phyloP scores from a whole-genome alignment of 2,113 vertebrate species.

The Hemicordylus capensis region DNA sequence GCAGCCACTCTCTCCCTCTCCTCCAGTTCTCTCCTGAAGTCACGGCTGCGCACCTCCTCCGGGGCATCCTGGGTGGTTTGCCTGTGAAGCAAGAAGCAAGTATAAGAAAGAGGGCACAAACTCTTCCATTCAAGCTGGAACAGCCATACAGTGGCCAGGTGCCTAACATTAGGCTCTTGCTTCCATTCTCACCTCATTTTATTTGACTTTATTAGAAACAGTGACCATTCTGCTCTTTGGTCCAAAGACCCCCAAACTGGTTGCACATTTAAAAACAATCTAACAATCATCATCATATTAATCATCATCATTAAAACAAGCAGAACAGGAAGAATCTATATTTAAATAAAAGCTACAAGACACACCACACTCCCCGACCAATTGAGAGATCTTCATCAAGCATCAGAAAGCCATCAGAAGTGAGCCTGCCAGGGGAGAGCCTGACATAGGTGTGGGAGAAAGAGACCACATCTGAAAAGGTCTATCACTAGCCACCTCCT shows the following conservation, averaged over 20 bases:
- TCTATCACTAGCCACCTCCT: too few species aligned
- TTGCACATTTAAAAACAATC: not conserved
- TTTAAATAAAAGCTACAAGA: not conserved
- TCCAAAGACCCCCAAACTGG: too few species aligned
- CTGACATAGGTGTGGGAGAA: too few species aligned
- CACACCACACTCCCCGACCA: too few species aligned
- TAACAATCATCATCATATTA: too few species aligned
- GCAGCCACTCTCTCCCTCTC: conserved; percentile 90
- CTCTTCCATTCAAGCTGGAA: too few species aligned
- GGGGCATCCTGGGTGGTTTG: conserved; percentile 96
- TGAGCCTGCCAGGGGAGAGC: not conserved
- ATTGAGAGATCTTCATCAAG: too few species aligned
- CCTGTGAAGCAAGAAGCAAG: conserved; percentile 63
- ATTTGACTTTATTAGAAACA: not conserved
- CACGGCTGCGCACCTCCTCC: conserved; percentile 93
- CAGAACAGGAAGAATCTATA: not conserved
- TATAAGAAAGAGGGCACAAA: too few species aligned
- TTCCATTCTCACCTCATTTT: not conserved
- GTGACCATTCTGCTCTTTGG: not conserved
- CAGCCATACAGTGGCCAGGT: too few species aligned
- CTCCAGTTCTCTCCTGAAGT: conserved; percentile 96
- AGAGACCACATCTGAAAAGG: not conserved
- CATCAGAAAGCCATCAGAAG: not conserved
- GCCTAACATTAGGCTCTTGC: not conserved
- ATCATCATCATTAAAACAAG: not conserved